Percentiles rank a stretch among this genome's conserved stretches.
These are phyloP conservation scores for Glyptemys insculpta DNA, from an alignment of 2,797 vertebrate genomes.

Conservation along the genomic window DNA sequence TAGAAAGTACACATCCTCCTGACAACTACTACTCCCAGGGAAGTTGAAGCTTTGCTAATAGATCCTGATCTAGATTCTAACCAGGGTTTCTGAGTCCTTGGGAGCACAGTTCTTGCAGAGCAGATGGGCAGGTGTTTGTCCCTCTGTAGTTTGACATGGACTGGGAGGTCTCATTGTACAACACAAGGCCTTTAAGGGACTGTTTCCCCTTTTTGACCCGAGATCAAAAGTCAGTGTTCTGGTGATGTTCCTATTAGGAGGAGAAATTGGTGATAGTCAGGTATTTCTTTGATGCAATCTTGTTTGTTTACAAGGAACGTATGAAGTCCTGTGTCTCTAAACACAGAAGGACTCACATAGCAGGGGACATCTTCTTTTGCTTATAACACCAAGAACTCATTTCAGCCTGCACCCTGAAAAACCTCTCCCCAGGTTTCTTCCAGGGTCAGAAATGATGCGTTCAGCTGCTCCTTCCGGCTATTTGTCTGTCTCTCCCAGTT, in stretches of 20 bases:
- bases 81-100: neutral
- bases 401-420: neutral
- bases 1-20: neutral
- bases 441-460: neutral
- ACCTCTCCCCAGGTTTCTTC: neutral
- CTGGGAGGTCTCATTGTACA: neutral
- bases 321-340: neutral
- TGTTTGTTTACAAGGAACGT: neutral
- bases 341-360: neutral
- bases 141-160: neutral
- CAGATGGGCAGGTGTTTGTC: neutral
- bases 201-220: neutral
- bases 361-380: neutral
- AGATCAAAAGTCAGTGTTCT: neutral
- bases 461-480: neutral
- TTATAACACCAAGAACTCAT: neutral
- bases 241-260: neutral
- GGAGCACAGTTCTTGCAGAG: neutral
- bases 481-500: neutral
- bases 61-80: neutral
- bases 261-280: neutral
- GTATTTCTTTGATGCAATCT: neutral
- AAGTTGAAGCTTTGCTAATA: neutral
- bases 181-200: neutral
- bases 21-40: neutral